Conservation (phyloP, 2,797 vertebrate species). For the Bryconaethiops microstoma region DNA sequence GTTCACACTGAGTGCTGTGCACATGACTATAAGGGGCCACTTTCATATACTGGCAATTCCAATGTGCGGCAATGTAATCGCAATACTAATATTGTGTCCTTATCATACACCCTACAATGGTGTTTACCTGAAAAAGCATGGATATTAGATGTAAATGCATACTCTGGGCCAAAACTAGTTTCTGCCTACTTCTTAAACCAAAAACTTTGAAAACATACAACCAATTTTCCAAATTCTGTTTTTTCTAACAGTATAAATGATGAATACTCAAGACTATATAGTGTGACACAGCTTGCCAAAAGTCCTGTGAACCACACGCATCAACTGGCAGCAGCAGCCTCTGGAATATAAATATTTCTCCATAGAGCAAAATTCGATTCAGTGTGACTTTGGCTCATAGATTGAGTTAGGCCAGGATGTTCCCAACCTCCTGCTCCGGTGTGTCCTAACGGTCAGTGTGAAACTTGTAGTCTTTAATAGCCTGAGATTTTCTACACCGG, state of each 20-base stretch:
- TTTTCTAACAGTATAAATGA: background rate
- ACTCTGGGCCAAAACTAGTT: background rate
- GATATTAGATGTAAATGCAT: background rate
- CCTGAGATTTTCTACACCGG: conserved; percentile 17
- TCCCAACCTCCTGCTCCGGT: background rate
- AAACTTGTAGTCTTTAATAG: conserved; percentile 30
- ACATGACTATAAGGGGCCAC: too few species aligned
- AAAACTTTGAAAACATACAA: background rate
- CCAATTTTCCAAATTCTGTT: background rate
- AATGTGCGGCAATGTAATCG: too few species aligned
- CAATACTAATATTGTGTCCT: too few species aligned
- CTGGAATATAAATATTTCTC: conserved; percentile 1
- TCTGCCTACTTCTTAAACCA: background rate
- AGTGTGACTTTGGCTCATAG: background rate
- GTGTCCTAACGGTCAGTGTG: background rate
- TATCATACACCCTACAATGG: background rate
- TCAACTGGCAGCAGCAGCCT: background rate
- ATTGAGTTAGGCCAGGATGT: background rate
- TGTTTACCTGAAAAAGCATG: background rate
- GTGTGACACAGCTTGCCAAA: background rate
- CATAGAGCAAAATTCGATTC: background rate
- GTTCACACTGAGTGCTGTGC: too few species aligned
- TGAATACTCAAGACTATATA: background rate
- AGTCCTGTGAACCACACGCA: background rate
- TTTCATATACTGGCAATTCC: too few species aligned